Percentiles rank a stretch among this genome's conserved stretches.
Conservation (phyloP, 2,113 vertebrate species). For the Gadus chalcogrammus region DNA sequence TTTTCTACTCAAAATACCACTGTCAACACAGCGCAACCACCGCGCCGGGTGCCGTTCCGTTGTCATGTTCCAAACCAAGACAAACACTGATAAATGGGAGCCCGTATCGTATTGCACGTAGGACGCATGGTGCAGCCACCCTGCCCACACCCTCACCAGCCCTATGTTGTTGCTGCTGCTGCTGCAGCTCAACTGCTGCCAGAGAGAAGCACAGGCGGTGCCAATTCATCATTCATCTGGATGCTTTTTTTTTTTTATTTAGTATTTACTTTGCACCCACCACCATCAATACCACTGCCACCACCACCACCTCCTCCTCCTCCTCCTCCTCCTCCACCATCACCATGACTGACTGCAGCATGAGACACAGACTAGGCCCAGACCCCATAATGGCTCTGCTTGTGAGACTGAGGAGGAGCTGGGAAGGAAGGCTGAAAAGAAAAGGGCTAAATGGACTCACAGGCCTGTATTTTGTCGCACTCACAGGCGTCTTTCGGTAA, state of each 20-base stretch:
- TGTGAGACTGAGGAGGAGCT: too few species aligned
- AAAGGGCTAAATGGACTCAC: too few species aligned
- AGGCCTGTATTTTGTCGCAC: too few species aligned
- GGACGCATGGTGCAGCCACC: too few species aligned
- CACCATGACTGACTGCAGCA: not conserved
- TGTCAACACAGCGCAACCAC: not conserved
- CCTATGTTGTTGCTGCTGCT: not conserved
- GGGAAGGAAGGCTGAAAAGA: too few species aligned
- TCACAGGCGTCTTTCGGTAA: too few species aligned
- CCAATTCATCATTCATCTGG: not conserved
- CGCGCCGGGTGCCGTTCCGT: conserved; percentile 16
- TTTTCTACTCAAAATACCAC: not conserved
- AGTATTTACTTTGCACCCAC: not conserved
- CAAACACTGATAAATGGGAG: conserved; percentile 38
- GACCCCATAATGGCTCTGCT: too few species aligned
- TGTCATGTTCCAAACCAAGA: conserved; percentile 25
- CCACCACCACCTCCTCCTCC: too few species aligned
- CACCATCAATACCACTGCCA: too few species aligned
- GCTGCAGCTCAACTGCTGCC: not conserved
- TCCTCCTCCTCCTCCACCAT: too few species aligned
- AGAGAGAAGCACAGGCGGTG: not conserved
- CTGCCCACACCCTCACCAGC: too few species aligned
- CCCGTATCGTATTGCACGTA: conserved; percentile 24
- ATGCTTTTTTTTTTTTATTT: not conserved
- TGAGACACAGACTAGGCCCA: too few species aligned